Conservation (phyloP, 2,888 invertebrate genomes). For the Dasysyrphus tricinctus region DNA sequence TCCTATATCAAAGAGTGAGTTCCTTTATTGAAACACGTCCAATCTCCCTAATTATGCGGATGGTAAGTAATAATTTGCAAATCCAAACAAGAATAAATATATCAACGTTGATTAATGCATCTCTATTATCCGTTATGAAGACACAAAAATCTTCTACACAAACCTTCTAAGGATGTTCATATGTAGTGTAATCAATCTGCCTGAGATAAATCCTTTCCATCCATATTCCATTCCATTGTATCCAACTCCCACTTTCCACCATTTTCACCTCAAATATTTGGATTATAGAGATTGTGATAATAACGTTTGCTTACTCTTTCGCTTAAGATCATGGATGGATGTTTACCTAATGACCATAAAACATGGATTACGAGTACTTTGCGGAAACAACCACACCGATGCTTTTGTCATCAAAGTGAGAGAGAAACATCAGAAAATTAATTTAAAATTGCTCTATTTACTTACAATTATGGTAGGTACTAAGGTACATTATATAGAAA, state of each 20-base stretch:
- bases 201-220: slow-evolving; percentile 7
- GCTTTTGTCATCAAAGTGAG: not conserved
- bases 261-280: slow-evolving; percentile 17
- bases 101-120: slow-evolving; percentile 11
- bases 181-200: not conserved
- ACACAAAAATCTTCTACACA: slow-evolving; percentile 1
- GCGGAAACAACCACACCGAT: not conserved
- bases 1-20: not conserved
- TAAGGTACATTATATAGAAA: no score
- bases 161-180: not conserved
- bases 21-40: slow-evolving; percentile 1
- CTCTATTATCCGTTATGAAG: slow-evolving; percentile 19
- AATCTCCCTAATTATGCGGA: not conserved
- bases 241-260: not conserved
- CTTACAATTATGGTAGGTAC: not conserved
- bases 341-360: slow-evolving; percentile 28
- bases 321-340: not conserved
- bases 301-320: slow-evolving; percentile 23
- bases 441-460: not conserved
- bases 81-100: not conserved
- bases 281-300: slow-evolving; percentile 8
- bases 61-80: not conserved
- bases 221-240: not conserved
- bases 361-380: not conserved
- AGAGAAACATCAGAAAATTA: not conserved